Conservation (phyloP, 1,140 invertebrate species). For the Drosophila triauraria region DNA sequence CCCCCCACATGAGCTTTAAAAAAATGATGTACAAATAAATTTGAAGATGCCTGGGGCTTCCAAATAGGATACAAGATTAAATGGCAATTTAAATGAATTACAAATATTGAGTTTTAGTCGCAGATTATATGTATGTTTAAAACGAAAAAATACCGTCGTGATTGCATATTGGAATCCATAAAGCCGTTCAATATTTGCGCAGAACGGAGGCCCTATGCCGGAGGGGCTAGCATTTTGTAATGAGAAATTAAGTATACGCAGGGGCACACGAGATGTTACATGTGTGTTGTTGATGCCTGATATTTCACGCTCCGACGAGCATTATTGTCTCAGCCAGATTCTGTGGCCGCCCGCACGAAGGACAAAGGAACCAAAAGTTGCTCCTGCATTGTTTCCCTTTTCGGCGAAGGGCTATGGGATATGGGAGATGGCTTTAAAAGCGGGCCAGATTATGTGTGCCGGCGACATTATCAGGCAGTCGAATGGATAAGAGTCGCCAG, state of each 20-base stretch:
- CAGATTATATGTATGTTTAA: slow-evolving; percentile 25
- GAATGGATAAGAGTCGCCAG: slow-evolving; percentile 35
- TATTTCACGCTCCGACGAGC: slow-evolving; percentile 40
- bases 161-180: slow-evolving; percentile 66
- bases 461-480: slow-evolving; percentile 52
- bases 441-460: slow-evolving; percentile 20
- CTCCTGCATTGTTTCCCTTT: slow-evolving; percentile 28
- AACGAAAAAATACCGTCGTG: slow-evolving; percentile 13
- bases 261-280: slow-evolving; percentile 2
- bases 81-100: slow-evolving; percentile 69
- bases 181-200: slow-evolving; percentile 54
- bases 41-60: neutral
- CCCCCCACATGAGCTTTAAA: neutral
- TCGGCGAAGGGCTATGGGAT: neutral
- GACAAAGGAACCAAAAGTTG: slow-evolving; percentile 31
- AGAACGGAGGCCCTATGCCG: slow-evolving; percentile 17
- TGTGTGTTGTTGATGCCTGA: slow-evolving; percentile 51
- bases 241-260: slow-evolving; percentile 56
- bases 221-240: slow-evolving; percentile 30
- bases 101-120: slow-evolving; percentile 70
- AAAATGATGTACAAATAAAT: slow-evolving; percentile 31
- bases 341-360: slow-evolving; percentile 24
- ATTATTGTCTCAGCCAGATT: slow-evolving; percentile 45
- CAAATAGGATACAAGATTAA: slow-evolving; percentile 17
- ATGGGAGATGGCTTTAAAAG: slow-evolving; percentile 4